Percentiles rank a stretch among this genome's conserved stretches.
phyloP scores from a whole-genome alignment of 2,888 invertebrate genomes.

The Acleris emargana region DNA sequence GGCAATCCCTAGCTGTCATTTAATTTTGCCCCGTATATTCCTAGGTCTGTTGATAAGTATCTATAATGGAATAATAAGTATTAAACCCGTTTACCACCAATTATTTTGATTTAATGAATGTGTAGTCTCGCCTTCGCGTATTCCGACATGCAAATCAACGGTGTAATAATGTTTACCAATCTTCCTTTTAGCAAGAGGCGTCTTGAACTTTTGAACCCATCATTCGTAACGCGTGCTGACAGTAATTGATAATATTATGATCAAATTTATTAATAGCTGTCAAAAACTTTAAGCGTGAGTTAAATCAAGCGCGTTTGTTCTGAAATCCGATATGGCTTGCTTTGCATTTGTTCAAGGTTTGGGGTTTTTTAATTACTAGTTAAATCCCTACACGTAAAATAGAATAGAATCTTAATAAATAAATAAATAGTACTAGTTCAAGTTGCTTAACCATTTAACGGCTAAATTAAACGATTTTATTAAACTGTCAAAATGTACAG shows the following conservation, averaged over 20 bases:
- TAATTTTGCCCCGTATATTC: too few species aligned
- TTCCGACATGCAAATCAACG: neutral
- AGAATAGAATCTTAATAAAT: too few species aligned
- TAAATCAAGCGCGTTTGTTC: neutral
- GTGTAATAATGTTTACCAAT: conserved; percentile 3
- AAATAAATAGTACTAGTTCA: too few species aligned
- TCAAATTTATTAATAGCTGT: conserved; percentile 8
- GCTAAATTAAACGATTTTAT: too few species aligned
- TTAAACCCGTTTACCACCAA: too few species aligned
- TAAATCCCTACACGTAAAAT: neutral
- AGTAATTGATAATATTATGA: conserved; percentile 10
- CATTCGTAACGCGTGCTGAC: conserved; percentile 6
- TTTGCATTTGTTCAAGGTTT: neutral
- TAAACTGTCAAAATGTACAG: too few species aligned
- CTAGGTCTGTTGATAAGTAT: too few species aligned
- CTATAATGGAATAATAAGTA: too few species aligned
- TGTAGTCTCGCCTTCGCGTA: neutral
- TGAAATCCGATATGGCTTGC: neutral
- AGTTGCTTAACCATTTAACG: too few species aligned
- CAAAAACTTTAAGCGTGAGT: neutral
- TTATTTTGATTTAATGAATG: too few species aligned
- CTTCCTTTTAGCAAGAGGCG: conserved; percentile 1
- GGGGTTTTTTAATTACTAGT: neutral
- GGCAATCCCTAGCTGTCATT: too few species aligned
- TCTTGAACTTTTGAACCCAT: conserved; percentile 12